Evolutionary conservation across 2,113 vertebrate species (phyloP), one percentile per base, ranked within the genome.

Genomic region (Sitta europaea): DNA sequence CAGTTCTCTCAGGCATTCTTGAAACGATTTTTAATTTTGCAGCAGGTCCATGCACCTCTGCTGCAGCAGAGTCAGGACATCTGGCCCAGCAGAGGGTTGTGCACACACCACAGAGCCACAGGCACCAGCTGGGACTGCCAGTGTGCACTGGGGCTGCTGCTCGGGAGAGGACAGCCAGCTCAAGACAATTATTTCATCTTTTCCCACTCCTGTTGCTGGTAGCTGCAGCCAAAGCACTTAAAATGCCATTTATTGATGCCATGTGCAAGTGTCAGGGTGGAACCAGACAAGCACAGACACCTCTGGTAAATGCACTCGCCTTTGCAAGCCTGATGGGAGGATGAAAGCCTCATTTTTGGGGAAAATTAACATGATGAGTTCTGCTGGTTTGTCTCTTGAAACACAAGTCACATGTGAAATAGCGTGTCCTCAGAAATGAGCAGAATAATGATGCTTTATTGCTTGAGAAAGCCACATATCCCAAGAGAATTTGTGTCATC

Each of bases 381-480:
- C 20, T 82, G 40, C 54, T 86, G 31, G 31, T 82, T 85, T 3
- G 5, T 63, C 68, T 70, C 66, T 54, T 7, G 7, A 80, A 73
- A 93, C 55, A 90, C 14, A n/a, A 93, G 45, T 82, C 79, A 4
- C 65, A 66, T 0, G 1, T 11, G 22, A 79, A 90, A 91, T 36
- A 61, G 21, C 8, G 16, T 5, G 2, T 35, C 71, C 62, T 83
- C 48, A 67, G 75, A 68, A 92, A 90, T 5, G 36, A 92, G 65
- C 47, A 88, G n/a, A 29, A 24, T 79, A 91, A 85, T 14, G 38
- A 66, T 92, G 58, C 85, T 95, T 97, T 94, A 93, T 91, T 92
- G 94, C 84, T 43, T 80, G 76, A 92, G 76, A 97, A 97, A 96
- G 87, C 61, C 92, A 73, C 59, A 11, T 12, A 33, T 57, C 94